A percentile compares a stretch with the other conserved stretches of the same genome.
These are phyloP conservation scores for Etheostoma spectabile DNA, from an alignment of 2,113 vertebrate species.

Conservation along the genomic window DNA sequence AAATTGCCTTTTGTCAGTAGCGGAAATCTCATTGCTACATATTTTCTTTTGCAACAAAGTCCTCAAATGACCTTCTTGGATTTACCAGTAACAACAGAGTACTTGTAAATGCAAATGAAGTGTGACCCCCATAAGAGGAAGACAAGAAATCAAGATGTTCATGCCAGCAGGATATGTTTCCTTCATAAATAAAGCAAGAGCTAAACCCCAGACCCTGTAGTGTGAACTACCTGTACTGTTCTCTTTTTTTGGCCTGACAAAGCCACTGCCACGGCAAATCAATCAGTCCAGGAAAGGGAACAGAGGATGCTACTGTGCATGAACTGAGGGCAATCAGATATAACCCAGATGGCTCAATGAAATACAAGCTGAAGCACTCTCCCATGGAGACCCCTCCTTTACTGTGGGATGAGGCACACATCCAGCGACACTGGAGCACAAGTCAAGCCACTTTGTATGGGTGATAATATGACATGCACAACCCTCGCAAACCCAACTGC, in stretches of 20 bases:
- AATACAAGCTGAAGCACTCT: conserved; percentile 49
- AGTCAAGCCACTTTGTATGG: conserved; percentile 24
- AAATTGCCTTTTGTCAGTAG: conserved; percentile 31
- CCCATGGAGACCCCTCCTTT: conserved; percentile 32
- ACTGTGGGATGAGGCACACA: conserved; percentile 12
- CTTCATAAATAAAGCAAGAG: conserved; percentile 56
- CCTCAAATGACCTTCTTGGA: neutral
- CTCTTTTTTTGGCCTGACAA: conserved; percentile 23
- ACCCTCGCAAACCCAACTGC: neutral
- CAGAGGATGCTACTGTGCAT: conserved; percentile 51
- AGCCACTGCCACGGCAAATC: conserved; percentile 57
- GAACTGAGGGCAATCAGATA: conserved; percentile 64
- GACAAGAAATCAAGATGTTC: conserved; percentile 22
- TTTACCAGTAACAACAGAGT: neutral
- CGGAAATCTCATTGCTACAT: conserved; percentile 23
- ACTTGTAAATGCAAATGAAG: conserved; percentile 19
- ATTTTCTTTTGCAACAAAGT: neutral
- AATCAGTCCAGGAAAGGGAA: conserved; percentile 57
- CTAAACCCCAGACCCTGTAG: conserved; percentile 32
- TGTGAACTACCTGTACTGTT: conserved; percentile 44
- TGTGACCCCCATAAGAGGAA: conserved; percentile 10
- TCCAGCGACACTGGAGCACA: conserved; percentile 22
- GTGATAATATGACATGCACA: conserved; percentile 27
- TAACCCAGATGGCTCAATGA: conserved; percentile 50
- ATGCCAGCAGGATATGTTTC: conserved; percentile 28